Percentiles rank a stretch among this genome's conserved stretches.
Conservation (phyloP, 2,888 invertebrate genomes). For the Ditula angustiorana region DNA sequence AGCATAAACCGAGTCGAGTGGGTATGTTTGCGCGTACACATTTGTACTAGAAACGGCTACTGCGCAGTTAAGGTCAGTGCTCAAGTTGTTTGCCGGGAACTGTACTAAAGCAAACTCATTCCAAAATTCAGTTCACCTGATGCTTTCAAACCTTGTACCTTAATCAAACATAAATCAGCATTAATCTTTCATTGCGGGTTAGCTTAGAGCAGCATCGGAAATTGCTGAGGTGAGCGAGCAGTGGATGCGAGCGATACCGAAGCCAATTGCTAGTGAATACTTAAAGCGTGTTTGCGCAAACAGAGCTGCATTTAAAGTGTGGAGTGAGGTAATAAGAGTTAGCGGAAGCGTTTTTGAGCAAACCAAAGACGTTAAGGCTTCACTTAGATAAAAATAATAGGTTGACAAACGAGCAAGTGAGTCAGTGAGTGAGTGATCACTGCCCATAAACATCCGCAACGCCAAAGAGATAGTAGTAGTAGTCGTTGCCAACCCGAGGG, state of each 20-base stretch:
- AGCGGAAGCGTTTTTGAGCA: not conserved
- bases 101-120: not conserved
- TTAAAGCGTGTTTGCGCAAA: conserved; percentile 42
- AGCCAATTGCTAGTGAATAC: conserved; percentile 47
- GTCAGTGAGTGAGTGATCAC: too few species aligned
- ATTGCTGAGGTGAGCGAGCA: conserved; percentile 21
- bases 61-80: too few species aligned
- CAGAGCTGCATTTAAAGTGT: conserved; percentile 39
- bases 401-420: too few species aligned
- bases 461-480: too few species aligned
- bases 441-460: too few species aligned
- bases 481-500: too few species aligned
- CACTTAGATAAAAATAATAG: too few species aligned
- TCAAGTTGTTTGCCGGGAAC: not conserved
- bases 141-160: not conserved
- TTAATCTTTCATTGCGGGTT: not conserved
- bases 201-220: not conserved
- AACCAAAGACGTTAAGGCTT: too few species aligned
- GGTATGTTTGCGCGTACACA: too few species aligned
- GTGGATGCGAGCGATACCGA: conserved; percentile 13
- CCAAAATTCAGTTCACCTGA: not conserved
- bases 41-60: too few species aligned
- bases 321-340: not conserved
- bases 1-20: too few species aligned
- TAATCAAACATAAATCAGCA: not conserved